Evolutionary conservation across 2,113 vertebrate species (phyloP), one percentile per base, ranked within the genome.

Genomic region (Acanthochromis polyacanthus): DNA sequence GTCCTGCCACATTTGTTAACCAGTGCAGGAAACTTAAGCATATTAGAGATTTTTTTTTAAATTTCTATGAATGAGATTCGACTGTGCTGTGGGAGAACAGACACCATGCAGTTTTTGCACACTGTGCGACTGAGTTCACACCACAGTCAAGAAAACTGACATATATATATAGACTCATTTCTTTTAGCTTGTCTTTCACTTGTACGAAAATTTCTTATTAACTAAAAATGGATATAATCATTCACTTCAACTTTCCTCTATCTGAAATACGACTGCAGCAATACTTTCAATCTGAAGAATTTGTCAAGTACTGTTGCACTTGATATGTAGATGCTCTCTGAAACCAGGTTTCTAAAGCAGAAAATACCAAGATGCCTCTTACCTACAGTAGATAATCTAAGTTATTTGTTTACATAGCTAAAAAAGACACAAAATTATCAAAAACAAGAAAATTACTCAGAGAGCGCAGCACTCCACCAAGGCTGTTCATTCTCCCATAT

Each of bases 1-100:
- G 22, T 40, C 59, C 58, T 55, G 63, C 40, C 32, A 66, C 30
- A 68, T 65, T 79, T 73, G 32, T 60, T 0, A 55, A 56, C 38
- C 28, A 51, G 14, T n/a, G 1, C 3, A 7, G 36, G 25, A 53
- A 28, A 32, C 68, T 66, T 53, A 45, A 72, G 40, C 81, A 17
- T 25, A 59, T 73, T 58, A 70, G 56, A 77, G 32, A 55, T 4
- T 64, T 10, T 25, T 43, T 51, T 52, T 48, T 36, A n/a, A n/a
- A n/a, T 23, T 62, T 58, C 60, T 50, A 22, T 22, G 30, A 56
- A n/a, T 58, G 53, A n/a, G 23, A 55, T 60, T 53, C 17, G 0
- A 63, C 14, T 51, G 23, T 22, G 0, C 30, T 43, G 36, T 46
- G 57, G 55, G 58, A 68, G 20, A 51, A 23, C 38, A 56, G 30